Percentiles rank a stretch among this genome's conserved stretches.
phyloP scores from a whole-genome alignment of 2,113 vertebrate genomes.

The Coptodon rendalli region DNA sequence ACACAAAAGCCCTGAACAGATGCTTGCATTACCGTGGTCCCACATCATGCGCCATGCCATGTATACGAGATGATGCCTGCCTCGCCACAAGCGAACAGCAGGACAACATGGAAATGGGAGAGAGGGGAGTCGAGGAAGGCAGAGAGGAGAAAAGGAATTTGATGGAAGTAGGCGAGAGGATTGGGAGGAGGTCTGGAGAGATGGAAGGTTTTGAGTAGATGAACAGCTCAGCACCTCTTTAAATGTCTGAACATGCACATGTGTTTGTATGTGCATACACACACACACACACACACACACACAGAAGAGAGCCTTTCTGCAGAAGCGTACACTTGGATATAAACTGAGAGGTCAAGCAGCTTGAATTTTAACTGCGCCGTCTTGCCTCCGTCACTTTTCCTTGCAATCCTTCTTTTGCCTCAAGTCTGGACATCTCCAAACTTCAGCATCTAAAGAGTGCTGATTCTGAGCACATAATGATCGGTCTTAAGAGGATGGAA shows the following conservation, averaged over 20 bases:
- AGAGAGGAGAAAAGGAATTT: neutral
- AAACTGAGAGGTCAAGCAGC: conserved; percentile 48
- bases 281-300: neutral
- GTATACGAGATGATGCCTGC: conserved; percentile 62
- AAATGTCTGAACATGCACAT: neutral
- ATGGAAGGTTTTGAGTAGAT: conserved; percentile 49
- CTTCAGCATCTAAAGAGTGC: conserved; percentile 35
- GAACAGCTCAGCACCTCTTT: conserved; percentile 62
- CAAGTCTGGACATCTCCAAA: conserved; percentile 16
- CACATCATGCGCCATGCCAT: conserved; percentile 54
- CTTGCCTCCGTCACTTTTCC: conserved; percentile 26
- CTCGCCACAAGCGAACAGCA: conserved; percentile 30
- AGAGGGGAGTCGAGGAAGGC: neutral
- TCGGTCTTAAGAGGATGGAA: conserved; percentile 30
- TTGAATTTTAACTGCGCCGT: conserved; percentile 33
- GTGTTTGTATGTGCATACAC: neutral
- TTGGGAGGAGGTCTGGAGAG: conserved; percentile 3
- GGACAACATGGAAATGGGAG: conserved; percentile 19
- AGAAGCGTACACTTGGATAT: conserved; percentile 26
- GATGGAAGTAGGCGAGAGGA: neutral
- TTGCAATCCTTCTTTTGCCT: neutral
- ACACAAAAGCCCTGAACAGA: conserved; percentile 80
- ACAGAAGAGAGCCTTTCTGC: conserved; percentile 11
- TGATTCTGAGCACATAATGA: conserved; percentile 64
- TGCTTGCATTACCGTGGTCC: conserved; percentile 69